These are phyloP conservation scores for Myrmecobius fasciatus DNA, from an alignment of 2,113 vertebrate genomes.

Conservation along the genomic window DNA sequence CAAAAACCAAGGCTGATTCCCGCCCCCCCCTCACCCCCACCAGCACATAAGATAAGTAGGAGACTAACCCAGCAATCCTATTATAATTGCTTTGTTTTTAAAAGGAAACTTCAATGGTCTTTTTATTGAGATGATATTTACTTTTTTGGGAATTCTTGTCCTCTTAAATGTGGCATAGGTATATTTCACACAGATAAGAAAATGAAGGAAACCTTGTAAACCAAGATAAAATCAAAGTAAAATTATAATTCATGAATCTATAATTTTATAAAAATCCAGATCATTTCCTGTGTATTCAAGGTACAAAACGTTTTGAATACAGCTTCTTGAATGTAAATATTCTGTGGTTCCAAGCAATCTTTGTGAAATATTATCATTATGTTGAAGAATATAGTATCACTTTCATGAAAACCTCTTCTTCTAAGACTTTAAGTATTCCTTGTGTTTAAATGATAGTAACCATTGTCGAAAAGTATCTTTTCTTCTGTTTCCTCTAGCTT, in stretches of 20 bases:
- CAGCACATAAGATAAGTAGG: constrained; percentile 40
- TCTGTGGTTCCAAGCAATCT: constrained; percentile 58
- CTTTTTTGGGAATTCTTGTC: constrained; percentile 59
- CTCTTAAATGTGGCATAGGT: constrained; percentile 61
- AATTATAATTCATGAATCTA: constrained; percentile 35
- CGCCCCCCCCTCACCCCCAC: constrained; percentile 22
- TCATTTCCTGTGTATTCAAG: constrained; percentile 45
- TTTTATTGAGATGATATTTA: constrained; percentile 6
- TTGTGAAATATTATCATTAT: constrained; percentile 62
- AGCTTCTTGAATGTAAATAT: constrained; percentile 61
- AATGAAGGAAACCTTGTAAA: constrained; percentile 24
- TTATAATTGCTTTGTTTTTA: constrained; percentile 61
- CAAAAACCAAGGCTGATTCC: constrained; percentile 57
- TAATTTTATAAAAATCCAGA: constrained; percentile 34
- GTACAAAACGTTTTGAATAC: constrained; percentile 70
- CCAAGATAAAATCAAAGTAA: constrained; percentile 46
- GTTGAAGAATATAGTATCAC: constrained; percentile 25
- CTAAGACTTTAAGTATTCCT: constrained; percentile 66
- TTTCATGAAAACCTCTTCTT: constrained; percentile 61
- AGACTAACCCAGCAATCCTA: constrained; percentile 49
- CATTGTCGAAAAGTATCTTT: constrained; percentile 74
- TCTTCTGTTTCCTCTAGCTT: constrained; percentile 76
- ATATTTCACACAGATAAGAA: constrained; percentile 52
- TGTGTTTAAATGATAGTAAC: constrained; percentile 77
- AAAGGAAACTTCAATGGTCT: constrained; percentile 46